Base-by-base conservation (phyloP, 2,888 invertebrate species). In the Luperina nickerlii region DNA sequence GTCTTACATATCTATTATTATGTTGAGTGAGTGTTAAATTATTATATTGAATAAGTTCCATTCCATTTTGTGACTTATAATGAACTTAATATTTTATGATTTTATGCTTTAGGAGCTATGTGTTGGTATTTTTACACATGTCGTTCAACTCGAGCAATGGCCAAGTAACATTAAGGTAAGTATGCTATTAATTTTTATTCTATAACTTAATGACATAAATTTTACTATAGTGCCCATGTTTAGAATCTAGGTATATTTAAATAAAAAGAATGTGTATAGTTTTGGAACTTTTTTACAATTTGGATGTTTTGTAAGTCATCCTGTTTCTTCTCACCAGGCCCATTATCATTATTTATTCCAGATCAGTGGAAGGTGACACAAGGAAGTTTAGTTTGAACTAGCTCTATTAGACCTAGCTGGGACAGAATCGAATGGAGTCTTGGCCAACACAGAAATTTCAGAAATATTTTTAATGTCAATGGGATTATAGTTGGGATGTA, bases 171-270 rank as follows among this genome's bases (percentile, higher is more conserved):
- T 62, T 71, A 69, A 66, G 73, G 38, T n/a, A n/a, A n/a, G n/a
- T 79, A 83, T 74, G 74, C 32, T 48, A 60, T n/a, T 51, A 57
- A 65, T 66, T 42, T n/a, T n/a, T 60, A 80, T 20, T 48, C 54
- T 65, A n/a, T 63, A 66, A n/a, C 24, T 11, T 42, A 51, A 27
- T 63, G 18, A 62, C 32, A 60, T 32, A 62, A 38, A 68, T 54
- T 68, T 77, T 63, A 45, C 54, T 80, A 2, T 38, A 38, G 54
- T 62, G 68, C 11, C 74, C 27, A 65, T 79, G 79, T 80, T 68
- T 72, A 69, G 65, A 74, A 75, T 32, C 24, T 84, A 75, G 68
- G 38, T 80, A 79, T 65, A 72, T 79, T 80, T 54, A 54, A 54
- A 42, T 68, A 32, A 45, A 79, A 62, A 42, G 0, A 65, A 72